phyloP scores from a whole-genome alignment of 2,888 invertebrate genomes.

The Caenorhabditis angaria region DNA sequence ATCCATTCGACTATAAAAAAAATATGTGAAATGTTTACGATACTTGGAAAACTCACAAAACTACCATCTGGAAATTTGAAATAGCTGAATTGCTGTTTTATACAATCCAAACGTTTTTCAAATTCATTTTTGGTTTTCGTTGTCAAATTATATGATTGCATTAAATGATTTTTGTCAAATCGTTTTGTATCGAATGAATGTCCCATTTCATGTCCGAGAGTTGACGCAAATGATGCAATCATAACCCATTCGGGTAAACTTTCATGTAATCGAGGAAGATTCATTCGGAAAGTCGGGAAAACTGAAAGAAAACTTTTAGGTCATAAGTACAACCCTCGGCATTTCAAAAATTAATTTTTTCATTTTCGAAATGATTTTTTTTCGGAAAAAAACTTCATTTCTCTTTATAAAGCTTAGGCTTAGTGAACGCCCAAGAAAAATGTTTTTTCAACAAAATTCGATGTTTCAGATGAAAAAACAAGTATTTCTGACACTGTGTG shows the following conservation, averaged over 20 bases:
- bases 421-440: too few relatives aligned
- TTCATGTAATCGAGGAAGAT: slow-evolving; percentile 8
- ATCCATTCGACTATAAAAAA: slow-evolving; percentile 33
- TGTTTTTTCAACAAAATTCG: too few relatives aligned
- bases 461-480: too few relatives aligned
- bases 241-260: slow-evolving; percentile 4
- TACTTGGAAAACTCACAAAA: neutral
- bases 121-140: neutral
- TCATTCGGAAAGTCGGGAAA: neutral
- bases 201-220: slow-evolving; percentile 22
- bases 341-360: too few relatives aligned
- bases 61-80: neutral
- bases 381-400: too few relatives aligned
- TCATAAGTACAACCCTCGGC: too few relatives aligned
- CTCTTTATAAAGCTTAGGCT: too few relatives aligned
- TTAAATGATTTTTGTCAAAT: neutral
- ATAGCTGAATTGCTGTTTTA: neutral
- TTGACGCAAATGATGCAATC: slow-evolving; percentile 5
- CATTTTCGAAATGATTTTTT: too few relatives aligned
- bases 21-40: too few relatives aligned
- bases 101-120: neutral
- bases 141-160: neutral
- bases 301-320: neutral
- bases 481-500: too few relatives aligned
- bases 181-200: slow-evolving; percentile 19